A percentile compares a stretch with the other conserved stretches of the same genome.
phyloP scores from a whole-genome alignment of 2,113 vertebrate species.

The Siniperca chuatsi region DNA sequence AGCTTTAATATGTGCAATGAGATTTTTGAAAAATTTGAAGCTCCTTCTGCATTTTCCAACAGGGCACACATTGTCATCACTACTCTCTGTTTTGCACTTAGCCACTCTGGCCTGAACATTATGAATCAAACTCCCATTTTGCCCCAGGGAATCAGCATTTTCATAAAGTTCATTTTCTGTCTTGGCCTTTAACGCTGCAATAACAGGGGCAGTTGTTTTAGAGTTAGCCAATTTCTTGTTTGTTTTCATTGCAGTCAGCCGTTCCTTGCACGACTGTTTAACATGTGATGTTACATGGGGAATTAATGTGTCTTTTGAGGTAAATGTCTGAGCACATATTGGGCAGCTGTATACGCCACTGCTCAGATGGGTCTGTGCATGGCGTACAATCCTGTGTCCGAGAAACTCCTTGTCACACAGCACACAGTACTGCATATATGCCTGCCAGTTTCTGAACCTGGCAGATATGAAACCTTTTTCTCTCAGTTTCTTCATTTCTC shows the following conservation, averaged over 20 bases:
- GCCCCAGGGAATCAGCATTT: conserved; percentile 85
- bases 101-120: conserved; percentile 79
- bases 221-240: conserved; percentile 88
- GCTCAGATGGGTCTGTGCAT: conserved; percentile 95
- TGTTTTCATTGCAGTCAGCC: conserved; percentile 93
- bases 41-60: conserved; percentile 92
- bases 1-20: conserved; percentile 92
- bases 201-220: conserved; percentile 82
- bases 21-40: conserved; percentile 97
- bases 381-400: conserved; percentile 95
- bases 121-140: conserved; percentile 81
- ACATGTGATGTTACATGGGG: conserved; percentile 96
- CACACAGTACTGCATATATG: conserved; percentile 99
- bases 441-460: conserved; percentile 96
- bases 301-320: conserved; percentile 92
- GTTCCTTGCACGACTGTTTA: conserved; percentile 96
- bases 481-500: conserved; percentile 92
- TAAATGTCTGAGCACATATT: conserved; percentile 94
- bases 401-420: conserved; percentile 98
- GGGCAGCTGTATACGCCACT: conserved; percentile 93
- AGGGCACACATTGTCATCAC: conserved; percentile 92
- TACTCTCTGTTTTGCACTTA: conserved; percentile 74
- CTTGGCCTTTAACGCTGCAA: conserved; percentile 84
- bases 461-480: conserved; percentile 95
- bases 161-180: conserved; percentile 85